Conservation (phyloP, 2,888 invertebrate species). For the Junonia oenone region DNA sequence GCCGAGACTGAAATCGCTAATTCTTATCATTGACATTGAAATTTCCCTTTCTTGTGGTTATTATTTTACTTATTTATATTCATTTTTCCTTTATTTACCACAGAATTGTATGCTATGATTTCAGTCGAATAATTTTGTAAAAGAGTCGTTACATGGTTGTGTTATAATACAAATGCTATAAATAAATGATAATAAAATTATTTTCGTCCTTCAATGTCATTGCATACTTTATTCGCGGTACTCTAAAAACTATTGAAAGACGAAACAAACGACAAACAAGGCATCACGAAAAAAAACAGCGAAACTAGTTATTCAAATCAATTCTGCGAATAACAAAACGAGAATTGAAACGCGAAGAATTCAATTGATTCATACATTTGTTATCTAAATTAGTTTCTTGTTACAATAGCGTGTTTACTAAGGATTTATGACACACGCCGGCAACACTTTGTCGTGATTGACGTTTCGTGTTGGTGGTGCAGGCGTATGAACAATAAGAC, state of each 20-base stretch:
- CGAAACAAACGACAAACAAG: background rate
- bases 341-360: conserved; percentile 3
- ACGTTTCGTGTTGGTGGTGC: conserved; percentile 14
- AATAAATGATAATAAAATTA: no score
- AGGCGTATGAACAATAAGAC: conserved; percentile 13
- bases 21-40: background rate
- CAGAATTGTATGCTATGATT: no score
- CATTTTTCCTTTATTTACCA: no score
- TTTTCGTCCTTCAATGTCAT: no score
- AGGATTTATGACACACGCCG: conserved; percentile 21
- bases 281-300: background rate
- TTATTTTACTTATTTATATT: no score
- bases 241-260: background rate
- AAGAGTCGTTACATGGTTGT: no score
- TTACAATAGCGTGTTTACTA: conserved; percentile 26
- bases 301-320: background rate
- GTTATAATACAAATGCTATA: no score
- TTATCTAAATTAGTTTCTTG: conserved; percentile 26
- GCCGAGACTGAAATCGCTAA: background rate
- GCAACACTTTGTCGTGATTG: conserved; percentile 17
- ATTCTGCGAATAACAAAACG: background rate
- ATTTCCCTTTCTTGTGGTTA: no score
- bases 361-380: conserved; percentile 25
- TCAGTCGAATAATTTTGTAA: no score
- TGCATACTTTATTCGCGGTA: background rate